Evolutionary conservation across 2,797 vertebrate species (phyloP), one percentile per base, ranked within the genome.

Genomic region (Macropus fuliginosus): DNA sequence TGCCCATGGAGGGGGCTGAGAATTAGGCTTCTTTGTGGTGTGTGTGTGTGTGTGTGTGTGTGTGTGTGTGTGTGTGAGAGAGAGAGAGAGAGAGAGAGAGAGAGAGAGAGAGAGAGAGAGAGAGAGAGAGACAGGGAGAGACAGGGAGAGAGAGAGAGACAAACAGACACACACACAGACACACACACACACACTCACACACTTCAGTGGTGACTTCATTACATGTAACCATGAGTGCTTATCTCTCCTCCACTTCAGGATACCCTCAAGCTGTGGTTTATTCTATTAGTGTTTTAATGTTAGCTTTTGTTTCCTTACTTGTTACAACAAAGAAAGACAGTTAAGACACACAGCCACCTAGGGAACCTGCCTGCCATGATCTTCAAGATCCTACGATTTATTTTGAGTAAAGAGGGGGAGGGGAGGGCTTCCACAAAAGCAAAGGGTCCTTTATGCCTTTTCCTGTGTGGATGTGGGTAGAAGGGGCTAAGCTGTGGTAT

Each of bases 391-490:
- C 66, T 5, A 4, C 92, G 94, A 95, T 92, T 54, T 34, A 74
- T 56, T 93, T 91, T 92, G 93, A 93, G 87, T 91, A 97, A 93
- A 90, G 54, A 50, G 93, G 56, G 8, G 11, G 56, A 8, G 56
- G 56, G 56, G 14, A 92, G 52, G 91, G 92, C 74, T 91, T 96
- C 95, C 93, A 93, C 94, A 95, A 93, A 91, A 96, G 97, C 92
- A 81, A 94, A 94, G 94, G 91, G 12, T 91, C 57, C 50, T 97
- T 97, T 97, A 90, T 95, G 96, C 96, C 54, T 93, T 93, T 95
- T 57, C 54, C 24, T 96, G 93, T 96, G 95, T 97, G 95, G 91
- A 66, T 93, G 28, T 93, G 92, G 89, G 90, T 55, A 95, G 90
- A 74, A 96, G 50, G 92, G 87, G 94, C 34, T 91, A 92, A 55